Base-by-base conservation (phyloP, 2,888 invertebrate species). In the Cephus runcator region DNA sequence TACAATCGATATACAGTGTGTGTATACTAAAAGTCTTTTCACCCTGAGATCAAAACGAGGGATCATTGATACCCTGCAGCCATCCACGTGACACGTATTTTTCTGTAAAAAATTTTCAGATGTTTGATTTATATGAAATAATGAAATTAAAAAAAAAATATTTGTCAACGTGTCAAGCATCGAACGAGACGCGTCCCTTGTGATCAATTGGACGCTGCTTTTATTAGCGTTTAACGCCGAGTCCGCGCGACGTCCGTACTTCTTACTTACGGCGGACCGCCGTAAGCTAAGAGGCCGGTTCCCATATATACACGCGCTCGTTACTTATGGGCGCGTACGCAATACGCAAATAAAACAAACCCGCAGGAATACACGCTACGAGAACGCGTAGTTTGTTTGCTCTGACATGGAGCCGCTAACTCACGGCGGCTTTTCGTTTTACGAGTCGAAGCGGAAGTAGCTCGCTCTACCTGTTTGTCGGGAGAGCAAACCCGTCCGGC, bases 321-420 rank as follows among this genome's bases (percentile, higher is more conserved):
- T 56, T 56, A 56, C 56, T 56, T 56, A 56, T 56, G 56, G 56
- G 56, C 23, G 56, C 23, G 56, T 56, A 56, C 23, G 56, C 56
- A 56, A 56, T 56, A 56, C 9, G 56, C 56, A 56, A 56, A 56
- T 56, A 56, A 56, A 56, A 56, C 56, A 56, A 56, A 56, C 56
- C 56, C 56, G 56, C 23, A 56, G 75, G 68, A n/a, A 68, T 30
- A 56, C 33, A 68, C 75, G 40, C 56, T 30, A 40, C 75, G 69
- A 33, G 75, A 33, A 34, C 68, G 56, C 68, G 75, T n/a, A 31
- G 69, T 69, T 40, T 69, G 69, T 75, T 75, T 56, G 40, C 68
- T 56, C 68, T 40, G 75, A 12, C 69, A 56, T 11, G 40, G 33
- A 12, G 40, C 75, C 69, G n/a, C 68, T 34, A 75, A 31, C 12